These are phyloP conservation scores for Eptesicus fuscus DNA, from an alignment of 2,113 vertebrate species.

Conservation along the genomic window DNA sequence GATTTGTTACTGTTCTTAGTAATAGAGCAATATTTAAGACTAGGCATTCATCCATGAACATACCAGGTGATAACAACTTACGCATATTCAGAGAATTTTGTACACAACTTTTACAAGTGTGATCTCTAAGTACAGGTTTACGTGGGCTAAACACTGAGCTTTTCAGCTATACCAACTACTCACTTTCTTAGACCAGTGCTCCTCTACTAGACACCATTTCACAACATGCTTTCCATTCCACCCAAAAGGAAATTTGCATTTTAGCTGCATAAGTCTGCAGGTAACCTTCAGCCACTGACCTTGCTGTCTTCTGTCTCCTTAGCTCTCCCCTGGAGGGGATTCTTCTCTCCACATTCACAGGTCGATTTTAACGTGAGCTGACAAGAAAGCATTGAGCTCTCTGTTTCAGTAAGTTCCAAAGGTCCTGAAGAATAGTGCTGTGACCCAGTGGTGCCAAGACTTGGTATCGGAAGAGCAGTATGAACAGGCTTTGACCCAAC, in stretches of 20 bases:
- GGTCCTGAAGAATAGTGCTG: constrained; percentile 84
- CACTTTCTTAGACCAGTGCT: not conserved
- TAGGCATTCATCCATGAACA: not conserved
- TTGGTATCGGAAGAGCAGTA: constrained; percentile 91
- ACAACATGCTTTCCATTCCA: not conserved
- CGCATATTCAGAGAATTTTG: not conserved
- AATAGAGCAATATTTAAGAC: not conserved
- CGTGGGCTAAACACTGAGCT: not conserved
- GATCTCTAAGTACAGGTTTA: not conserved
- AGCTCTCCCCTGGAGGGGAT: constrained; percentile 79
- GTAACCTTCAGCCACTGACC: constrained; percentile 87
- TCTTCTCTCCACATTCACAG: constrained; percentile 86
- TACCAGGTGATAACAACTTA: not conserved
- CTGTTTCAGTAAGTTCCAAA: constrained; percentile 82
- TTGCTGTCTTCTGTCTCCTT: constrained; percentile 92
- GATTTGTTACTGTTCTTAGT: not conserved
- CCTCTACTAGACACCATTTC: not conserved
- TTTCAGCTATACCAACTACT: not conserved
- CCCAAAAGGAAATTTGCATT: constrained; percentile 46
- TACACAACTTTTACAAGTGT: not conserved
- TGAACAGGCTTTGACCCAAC: constrained; percentile 93
- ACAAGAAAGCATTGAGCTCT: constrained; percentile 84
- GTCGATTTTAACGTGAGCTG: constrained; percentile 89
- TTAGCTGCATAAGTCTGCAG: constrained; percentile 12
- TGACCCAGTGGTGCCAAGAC: constrained; percentile 79